These are phyloP conservation scores for Saturnia japonica DNA, from an alignment of 2,888 invertebrate species.

Conservation along the genomic window DNA sequence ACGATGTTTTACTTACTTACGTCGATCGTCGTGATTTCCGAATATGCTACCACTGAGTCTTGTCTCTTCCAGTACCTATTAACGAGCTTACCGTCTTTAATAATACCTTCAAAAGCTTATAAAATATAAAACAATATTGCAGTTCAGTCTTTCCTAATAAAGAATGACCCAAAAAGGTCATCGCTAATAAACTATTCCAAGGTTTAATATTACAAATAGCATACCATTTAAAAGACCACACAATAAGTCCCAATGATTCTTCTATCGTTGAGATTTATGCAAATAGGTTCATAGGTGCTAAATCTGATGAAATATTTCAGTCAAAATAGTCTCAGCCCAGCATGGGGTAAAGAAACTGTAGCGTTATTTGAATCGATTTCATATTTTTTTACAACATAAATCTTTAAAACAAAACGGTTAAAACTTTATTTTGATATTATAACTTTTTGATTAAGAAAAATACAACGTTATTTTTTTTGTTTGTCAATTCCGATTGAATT, in stretches of 20 bases:
- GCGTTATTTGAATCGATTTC: neutral
- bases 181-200: neutral
- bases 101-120: too few relatives aligned
- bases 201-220: neutral
- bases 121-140: too few relatives aligned
- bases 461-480: neutral
- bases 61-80: too few relatives aligned
- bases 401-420: neutral
- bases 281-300: constrained; percentile 34
- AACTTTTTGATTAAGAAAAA: too few relatives aligned
- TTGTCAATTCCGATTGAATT: neutral
- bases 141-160: too few relatives aligned
- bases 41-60: too few relatives aligned
- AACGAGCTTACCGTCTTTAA: too few relatives aligned
- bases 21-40: too few relatives aligned
- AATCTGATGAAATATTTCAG: neutral
- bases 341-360: neutral
- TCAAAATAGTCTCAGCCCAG: neutral
- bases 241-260: constrained; percentile 55
- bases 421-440: neutral
- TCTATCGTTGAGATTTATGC: constrained; percentile 58
- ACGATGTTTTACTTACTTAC: too few relatives aligned
- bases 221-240: constrained; percentile 51
- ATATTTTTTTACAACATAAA: neutral
- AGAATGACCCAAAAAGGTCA: too few relatives aligned